Evolutionary conservation across 2,797 vertebrate species (phyloP).

Genomic region (Apodemus agrarius): DNA sequence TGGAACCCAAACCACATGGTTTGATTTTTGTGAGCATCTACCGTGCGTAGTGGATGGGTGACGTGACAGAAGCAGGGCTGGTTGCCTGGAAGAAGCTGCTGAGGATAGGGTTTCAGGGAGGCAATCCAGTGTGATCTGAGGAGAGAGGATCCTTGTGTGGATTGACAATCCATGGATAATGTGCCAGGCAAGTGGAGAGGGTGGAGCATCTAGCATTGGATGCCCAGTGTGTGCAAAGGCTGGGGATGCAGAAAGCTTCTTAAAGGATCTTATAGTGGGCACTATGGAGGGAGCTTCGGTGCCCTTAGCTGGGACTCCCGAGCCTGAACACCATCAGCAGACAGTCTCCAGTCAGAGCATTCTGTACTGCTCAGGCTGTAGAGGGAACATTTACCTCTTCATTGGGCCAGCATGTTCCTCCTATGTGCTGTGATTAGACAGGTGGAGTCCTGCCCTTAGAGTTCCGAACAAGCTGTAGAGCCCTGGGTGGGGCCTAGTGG

Average conservation of each 20-base stretch:
- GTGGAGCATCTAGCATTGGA: fast-evolving
- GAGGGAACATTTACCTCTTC: too few species aligned
- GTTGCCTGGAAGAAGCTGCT: neutral
- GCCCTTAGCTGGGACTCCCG: too few species aligned
- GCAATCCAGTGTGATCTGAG: neutral
- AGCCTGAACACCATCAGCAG: neutral
- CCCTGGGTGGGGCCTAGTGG: neutral
- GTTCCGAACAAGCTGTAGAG: neutral
- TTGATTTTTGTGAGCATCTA: neutral
- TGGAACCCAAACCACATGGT: neutral
- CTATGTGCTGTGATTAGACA: neutral
- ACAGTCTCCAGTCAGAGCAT: neutral
- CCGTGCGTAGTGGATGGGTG: fast-evolving
- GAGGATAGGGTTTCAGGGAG: fast-evolving
- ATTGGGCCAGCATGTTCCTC: neutral
- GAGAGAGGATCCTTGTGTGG: neutral
- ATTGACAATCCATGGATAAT: neutral
- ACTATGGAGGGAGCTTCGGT: neutral
- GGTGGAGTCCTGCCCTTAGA: neutral
- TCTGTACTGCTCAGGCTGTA: neutral
- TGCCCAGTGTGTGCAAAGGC: neutral
- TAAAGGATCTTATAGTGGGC: neutral
- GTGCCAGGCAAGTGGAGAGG: neutral
- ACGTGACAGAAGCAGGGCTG: neutral
- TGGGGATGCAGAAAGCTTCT: too few species aligned